Evolutionary conservation across 2,113 vertebrate species (phyloP), one percentile per base, ranked within the genome.

Genomic region (Mesitornis unicolor): DNA sequence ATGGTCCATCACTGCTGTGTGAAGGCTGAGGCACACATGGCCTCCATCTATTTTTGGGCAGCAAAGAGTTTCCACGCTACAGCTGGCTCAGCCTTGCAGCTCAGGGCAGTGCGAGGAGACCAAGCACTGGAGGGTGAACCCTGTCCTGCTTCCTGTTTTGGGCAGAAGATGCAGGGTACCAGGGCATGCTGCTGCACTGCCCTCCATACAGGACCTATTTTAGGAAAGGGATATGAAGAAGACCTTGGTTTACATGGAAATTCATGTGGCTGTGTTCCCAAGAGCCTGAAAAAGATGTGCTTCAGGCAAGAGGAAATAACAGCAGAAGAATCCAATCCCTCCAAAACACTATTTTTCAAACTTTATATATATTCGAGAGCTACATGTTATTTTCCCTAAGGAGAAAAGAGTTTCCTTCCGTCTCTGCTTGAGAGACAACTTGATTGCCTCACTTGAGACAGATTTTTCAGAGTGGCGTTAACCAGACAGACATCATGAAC

Each of bases 391-490:
- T 96, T 93, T 94, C 88, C 95, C 90, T 80, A 64, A 91, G 88
- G 89, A 86, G 47, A 97, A 90, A 84, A 94, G 83, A 78, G 71
- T 95, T 95, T 90, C 75, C 82, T 88, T 91, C 94, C 10, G 1
- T 88, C 70, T 94, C 63, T 85, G 79, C 79, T 88, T 84, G 93
- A 94, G 90, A 97, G 90, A 94, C 88, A 94, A 42, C 93, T 94
- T 93, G 95, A 96, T 96, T 96, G 88, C 88, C 77, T 96, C 85
- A 78, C 93, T 90, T 90, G 93, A 94, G 95, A 90, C 76, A 86
- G 71, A 84, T 90, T 95, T 94, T 94, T 95, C 93, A 92, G 91
- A 68, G 88, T 81, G 68, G 43, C 40, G 9, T 38, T 94, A 90
- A 63, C 82, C 87, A 95, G 82, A 59, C 78, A 96, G 81, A 40